Percentiles rank a stretch among this genome's conserved stretches.
phyloP scores from a whole-genome alignment of 2,888 invertebrate species.

The Drosophila picticornis region DNA sequence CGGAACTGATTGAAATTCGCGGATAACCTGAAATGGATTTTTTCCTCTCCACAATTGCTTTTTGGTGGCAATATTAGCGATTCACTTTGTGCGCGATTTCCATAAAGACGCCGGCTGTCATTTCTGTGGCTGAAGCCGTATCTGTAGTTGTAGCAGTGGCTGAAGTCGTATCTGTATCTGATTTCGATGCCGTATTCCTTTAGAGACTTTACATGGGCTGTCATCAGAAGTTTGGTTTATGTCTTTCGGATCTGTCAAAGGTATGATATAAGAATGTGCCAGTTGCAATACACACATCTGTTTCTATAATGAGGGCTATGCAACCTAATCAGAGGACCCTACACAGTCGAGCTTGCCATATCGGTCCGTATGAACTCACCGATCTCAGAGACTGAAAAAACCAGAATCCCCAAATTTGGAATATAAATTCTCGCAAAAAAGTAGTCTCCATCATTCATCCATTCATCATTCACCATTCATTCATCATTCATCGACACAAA shows the following conservation, averaged over 20 bases:
- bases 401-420: neutral
- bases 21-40: slow-evolving; percentile 84
- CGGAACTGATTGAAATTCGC: slow-evolving; percentile 84
- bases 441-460: neutral
- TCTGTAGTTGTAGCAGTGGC: neutral
- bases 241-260: neutral
- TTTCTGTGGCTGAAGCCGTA: neutral
- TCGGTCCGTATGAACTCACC: neutral
- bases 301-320: neutral
- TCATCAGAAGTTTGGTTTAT: neutral
- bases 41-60: slow-evolving; percentile 83
- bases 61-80: slow-evolving; percentile 82
- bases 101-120: slow-evolving; percentile 3
- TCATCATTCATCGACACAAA: neutral
- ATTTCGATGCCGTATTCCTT: neutral
- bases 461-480: too few species aligned
- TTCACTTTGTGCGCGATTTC: slow-evolving; percentile 69
- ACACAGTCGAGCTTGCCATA: neutral
- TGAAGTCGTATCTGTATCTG: neutral
- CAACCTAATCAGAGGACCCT: neutral
- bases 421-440: neutral
- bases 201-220: neutral
- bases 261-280: too few species aligned
- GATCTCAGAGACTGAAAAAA: neutral
- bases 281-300: neutral